Base-by-base conservation (phyloP, 2,888 invertebrate species). In the Lepidochrysops patricia region DNA sequence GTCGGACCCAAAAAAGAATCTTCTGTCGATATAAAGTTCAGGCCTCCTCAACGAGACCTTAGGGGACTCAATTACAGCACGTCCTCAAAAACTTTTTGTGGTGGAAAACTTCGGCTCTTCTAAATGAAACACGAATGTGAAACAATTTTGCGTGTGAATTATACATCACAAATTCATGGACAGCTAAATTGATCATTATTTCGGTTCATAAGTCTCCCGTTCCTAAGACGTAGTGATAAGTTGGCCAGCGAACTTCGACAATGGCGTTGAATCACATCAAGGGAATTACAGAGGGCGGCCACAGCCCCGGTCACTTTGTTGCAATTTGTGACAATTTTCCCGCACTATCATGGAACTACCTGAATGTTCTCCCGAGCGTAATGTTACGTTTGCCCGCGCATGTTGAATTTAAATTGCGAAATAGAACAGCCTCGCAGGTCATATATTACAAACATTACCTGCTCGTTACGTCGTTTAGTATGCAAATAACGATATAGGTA, bases 301-400 rank as follows among this genome's bases (percentile, higher is more conserved):
- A 69, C 69, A 63, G 72, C 68, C 69, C 72, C 68, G 63, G 68
- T 73, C 78, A 77, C 77, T 82, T 79, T 75, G 76, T 76, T 77
- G 79, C 80, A 79, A 82, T 82, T 81, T 79, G 74, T 66, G 69
- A 64, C 73, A 75, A 77, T 79, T 77, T 75, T 68, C 71, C 66
- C 64, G 65, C 69, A 71, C 73, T 70, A 70, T 70, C 67, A 69
- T 64, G 64, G 67, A 66, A 66, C 69, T 67, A 60, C 58, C 56
- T 37, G 23, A 49, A 62, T 64, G 63, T 61, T 63, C 63, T 64
- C 66, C 54, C 57, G 65, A 62, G 64, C 61, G 63, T 60, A 57
- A 61, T 61, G 61, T 63, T 60, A 61, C 48, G 12, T 15, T 54
- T 29, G 19, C 12, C 54, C 54, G 54, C 15, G 9, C 27, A 54